Evolutionary conservation across 2,113 vertebrate genomes (phyloP).

Genomic region (Uria lomvia): DNA sequence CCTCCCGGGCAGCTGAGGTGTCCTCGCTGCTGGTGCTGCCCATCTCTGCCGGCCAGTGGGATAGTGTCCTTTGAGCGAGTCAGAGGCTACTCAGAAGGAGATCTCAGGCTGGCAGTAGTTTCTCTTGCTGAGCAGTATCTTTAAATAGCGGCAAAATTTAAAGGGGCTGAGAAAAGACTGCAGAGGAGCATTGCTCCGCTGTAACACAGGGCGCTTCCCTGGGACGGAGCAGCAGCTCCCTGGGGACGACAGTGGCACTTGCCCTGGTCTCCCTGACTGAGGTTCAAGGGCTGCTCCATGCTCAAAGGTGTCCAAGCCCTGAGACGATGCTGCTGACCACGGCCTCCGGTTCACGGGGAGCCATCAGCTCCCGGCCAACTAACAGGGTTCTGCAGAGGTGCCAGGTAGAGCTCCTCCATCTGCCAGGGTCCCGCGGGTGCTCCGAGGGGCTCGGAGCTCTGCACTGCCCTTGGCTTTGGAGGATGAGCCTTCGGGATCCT

Average conservation of each 20-base stretch:
- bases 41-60: rapidly evolving
- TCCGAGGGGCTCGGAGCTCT: neutral
- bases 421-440: neutral
- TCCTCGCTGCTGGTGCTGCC: neutral
- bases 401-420: rapidly evolving
- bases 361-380: neutral
- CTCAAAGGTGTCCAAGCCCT: neutral
- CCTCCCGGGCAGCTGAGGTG: rapidly evolving
- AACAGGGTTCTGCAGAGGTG: neutral
- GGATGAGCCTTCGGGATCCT: neutral
- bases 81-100: neutral
- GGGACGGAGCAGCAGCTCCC: neutral
- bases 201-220: rapidly evolving
- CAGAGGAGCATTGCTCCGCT: neutral
- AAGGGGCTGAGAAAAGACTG: neutral
- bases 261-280: neutral
- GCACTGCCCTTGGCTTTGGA: neutral
- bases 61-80: neutral
- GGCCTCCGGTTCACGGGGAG: rapidly evolving
- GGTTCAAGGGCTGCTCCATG: rapidly evolving
- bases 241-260: neutral
- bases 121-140: neutral
- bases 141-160: neutral
- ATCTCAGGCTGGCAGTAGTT: neutral
- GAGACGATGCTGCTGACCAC: rapidly evolving